Conservation (phyloP, 2,113 vertebrate genomes). For the Cochlearius cochlearius region DNA sequence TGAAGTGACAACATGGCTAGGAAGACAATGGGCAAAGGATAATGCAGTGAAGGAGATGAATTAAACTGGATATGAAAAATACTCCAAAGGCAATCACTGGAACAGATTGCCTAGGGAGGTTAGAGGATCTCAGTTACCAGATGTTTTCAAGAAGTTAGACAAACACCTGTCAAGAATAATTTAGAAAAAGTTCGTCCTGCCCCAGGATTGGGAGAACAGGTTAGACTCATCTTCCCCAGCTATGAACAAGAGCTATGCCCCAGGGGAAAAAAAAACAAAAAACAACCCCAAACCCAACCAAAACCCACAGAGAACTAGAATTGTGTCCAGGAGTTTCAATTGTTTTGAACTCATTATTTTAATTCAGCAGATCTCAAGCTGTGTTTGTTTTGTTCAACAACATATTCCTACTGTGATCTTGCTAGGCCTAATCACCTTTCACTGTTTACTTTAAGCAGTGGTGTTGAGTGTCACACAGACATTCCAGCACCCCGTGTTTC, state of each 20-base stretch:
- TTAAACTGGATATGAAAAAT: neutral
- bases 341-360: neutral
- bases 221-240: neutral
- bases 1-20: neutral
- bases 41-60: neutral
- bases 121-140: neutral
- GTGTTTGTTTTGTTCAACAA: neutral
- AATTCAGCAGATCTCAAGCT: neutral
- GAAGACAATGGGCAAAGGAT: neutral
- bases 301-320: neutral
- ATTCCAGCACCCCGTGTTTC: neutral
- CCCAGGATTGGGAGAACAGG: neutral
- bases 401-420: neutral
- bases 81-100: neutral
- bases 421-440: neutral
- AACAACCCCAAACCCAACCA: no score
- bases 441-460: neutral
- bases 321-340: neutral
- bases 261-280: neutral
- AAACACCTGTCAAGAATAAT: neutral
- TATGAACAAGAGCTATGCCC: neutral
- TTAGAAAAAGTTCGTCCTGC: neutral
- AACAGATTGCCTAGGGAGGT: neutral
- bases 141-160: neutral
- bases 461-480: neutral